phyloP scores from a whole-genome alignment of 2,797 vertebrate species.

The Diplodus sargus region DNA sequence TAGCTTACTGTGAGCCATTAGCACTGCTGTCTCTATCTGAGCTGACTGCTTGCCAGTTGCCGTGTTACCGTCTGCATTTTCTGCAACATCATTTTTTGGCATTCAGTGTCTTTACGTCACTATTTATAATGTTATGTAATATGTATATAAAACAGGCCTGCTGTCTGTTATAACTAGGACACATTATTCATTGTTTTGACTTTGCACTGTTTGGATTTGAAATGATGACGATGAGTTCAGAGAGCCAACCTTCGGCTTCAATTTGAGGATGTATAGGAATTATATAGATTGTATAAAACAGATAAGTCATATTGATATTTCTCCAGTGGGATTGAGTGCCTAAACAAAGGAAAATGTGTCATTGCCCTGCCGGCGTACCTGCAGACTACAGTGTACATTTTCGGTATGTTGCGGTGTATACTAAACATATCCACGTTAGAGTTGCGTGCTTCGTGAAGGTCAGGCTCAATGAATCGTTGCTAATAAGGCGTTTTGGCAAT shows the following conservation, averaged over 20 bases:
- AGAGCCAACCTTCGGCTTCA: neutral
- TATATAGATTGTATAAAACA: neutral
- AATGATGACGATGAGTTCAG: neutral
- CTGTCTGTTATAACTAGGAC: neutral
- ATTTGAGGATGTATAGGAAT: neutral
- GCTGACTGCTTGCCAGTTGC: neutral
- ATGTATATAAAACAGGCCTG: neutral
- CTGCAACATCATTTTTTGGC: neutral
- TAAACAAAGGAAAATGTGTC: constrained; percentile 1
- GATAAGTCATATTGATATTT: neutral
- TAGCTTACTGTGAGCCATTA: neutral
- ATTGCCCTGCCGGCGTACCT: neutral
- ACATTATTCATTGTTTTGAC: neutral
- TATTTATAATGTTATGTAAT: neutral
- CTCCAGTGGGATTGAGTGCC: neutral
- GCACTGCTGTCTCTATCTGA: neutral
- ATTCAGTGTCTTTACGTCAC: neutral
- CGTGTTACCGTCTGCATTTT: neutral
- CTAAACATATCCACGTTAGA: neutral
- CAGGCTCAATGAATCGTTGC: no score
- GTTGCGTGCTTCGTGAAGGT: neutral
- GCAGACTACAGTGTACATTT: neutral
- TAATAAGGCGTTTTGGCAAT: no score
- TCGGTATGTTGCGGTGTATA: neutral
- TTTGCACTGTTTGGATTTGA: neutral